Conservation (phyloP, 2,888 invertebrate species). For the Leucophora obtusa region DNA sequence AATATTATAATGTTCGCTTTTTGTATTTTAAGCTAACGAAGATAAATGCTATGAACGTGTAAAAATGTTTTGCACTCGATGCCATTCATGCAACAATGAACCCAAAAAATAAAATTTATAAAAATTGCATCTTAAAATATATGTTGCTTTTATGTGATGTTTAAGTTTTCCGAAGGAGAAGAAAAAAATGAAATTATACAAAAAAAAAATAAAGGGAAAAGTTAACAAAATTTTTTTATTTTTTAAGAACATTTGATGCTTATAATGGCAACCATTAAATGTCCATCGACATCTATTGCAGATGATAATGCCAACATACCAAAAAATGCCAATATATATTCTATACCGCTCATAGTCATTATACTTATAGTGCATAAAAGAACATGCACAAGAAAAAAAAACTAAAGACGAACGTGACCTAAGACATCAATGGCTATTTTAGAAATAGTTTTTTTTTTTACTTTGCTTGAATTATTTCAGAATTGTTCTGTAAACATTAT, state of each 20-base stretch:
- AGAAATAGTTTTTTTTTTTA: constrained; percentile 9
- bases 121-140: background rate
- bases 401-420: constrained; percentile 58
- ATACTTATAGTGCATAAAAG: constrained; percentile 13
- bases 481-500: constrained; percentile 34
- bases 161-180: background rate
- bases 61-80: constrained; percentile 46
- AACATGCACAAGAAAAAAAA: constrained; percentile 13
- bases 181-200: background rate
- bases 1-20: constrained; percentile 41
- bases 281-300: constrained; percentile 62
- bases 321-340: constrained; percentile 43
- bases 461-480: constrained; percentile 28
- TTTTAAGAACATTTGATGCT: constrained; percentile 56
- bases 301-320: constrained; percentile 37
- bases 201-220: background rate
- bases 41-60: constrained; percentile 61
- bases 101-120: background rate
- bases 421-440: constrained; percentile 51
- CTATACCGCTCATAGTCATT: constrained; percentile 24
- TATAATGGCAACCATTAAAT: constrained; percentile 63
- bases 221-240: background rate
- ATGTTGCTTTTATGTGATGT: constrained; percentile 11
- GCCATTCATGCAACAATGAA: constrained; percentile 33
- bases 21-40: constrained; percentile 52